phyloP scores from a whole-genome alignment of 2,888 invertebrate genomes.

The Epistrophella euchroma region DNA sequence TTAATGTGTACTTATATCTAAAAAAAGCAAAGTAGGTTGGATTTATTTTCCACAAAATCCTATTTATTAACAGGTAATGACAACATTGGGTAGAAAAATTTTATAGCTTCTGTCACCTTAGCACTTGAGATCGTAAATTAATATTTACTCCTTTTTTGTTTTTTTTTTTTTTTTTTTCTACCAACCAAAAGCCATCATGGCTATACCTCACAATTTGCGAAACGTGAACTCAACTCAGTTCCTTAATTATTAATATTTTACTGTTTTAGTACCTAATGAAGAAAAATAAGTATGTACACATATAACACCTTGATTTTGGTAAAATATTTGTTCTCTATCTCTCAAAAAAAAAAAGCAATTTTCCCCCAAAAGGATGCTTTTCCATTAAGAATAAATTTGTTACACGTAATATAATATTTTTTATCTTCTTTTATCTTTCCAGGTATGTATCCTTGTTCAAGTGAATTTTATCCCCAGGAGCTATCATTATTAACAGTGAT shows the following conservation, averaged over 20 bases:
- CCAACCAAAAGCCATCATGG: neutral
- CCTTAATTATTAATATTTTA: slow-evolving; percentile 35
- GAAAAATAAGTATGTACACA: neutral
- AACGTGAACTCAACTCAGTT: neutral
- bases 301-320: neutral
- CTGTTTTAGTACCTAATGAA: neutral
- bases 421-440: slow-evolving; percentile 40
- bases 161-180: neutral
- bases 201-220: neutral
- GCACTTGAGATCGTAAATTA: slow-evolving; percentile 59
- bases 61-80: slow-evolving; percentile 45
- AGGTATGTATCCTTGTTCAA: slow-evolving; percentile 56
- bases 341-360: neutral
- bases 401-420: slow-evolving; percentile 24
- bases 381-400: slow-evolving; percentile 17
- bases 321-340: neutral
- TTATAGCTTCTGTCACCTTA: slow-evolving; percentile 45
- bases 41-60: slow-evolving; percentile 54
- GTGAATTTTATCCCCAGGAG: slow-evolving; percentile 33
- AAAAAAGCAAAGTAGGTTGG: neutral
- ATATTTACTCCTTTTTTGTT: slow-evolving; percentile 8
- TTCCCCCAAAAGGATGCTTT: neutral
- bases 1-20: too few relatives aligned
- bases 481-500: slow-evolving; percentile 61
- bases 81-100: slow-evolving; percentile 39